Conservation (phyloP, 2,888 invertebrate genomes). For the Callyntrura sp. region DNA sequence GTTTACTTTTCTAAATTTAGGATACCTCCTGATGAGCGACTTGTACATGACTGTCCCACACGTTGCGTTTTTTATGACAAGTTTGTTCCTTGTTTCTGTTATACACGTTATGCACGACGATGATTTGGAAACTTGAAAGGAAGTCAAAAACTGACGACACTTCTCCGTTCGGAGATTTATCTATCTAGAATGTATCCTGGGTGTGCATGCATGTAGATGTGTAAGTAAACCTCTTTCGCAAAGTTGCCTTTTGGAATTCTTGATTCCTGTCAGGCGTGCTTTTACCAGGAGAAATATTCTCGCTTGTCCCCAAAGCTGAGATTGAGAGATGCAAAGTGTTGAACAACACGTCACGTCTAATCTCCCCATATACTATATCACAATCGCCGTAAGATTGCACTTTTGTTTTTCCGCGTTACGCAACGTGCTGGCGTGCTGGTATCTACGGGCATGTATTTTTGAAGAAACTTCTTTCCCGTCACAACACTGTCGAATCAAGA, state of each 20-base stretch:
- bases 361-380: too few relatives aligned
- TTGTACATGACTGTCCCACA: slow-evolving; percentile 11
- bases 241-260: slow-evolving; percentile 27
- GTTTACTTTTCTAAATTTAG: slow-evolving; percentile 28
- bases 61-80: neutral
- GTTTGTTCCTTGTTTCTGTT: neutral
- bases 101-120: neutral
- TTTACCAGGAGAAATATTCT: too few relatives aligned
- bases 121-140: neutral
- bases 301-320: too few relatives aligned
- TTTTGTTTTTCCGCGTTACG: too few relatives aligned
- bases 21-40: slow-evolving; percentile 9
- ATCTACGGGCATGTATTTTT: too few relatives aligned
- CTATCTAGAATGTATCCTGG: slow-evolving; percentile 1
- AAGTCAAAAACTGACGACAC: slow-evolving; percentile 27
- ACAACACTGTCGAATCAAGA: too few relatives aligned
- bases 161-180: slow-evolving; percentile 17
- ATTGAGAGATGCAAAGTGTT: too few relatives aligned
- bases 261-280: slow-evolving; percentile 32
- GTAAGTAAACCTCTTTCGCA: neutral
- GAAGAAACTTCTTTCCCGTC: too few relatives aligned
- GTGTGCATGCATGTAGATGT: neutral
- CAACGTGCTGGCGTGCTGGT: too few relatives aligned
- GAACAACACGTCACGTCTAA: too few relatives aligned
- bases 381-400: too few relatives aligned